phyloP scores from a whole-genome alignment of 2,888 invertebrate genomes.

The Cenopis cana region DNA sequence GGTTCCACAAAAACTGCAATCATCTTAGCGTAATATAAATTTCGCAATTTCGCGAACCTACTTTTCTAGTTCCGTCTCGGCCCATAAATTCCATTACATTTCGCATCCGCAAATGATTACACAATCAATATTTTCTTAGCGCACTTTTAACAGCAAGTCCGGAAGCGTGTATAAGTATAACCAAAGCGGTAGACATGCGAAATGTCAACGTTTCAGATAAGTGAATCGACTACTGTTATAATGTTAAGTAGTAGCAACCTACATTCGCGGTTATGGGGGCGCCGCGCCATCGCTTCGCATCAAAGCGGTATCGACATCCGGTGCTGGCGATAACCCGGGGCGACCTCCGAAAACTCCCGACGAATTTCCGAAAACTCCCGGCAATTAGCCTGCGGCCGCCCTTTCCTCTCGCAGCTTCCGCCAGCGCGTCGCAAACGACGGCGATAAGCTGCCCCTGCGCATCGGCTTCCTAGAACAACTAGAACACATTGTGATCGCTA shows the following conservation, averaged over 20 bases:
- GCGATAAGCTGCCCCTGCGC: constrained; percentile 39
- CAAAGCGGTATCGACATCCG: constrained; percentile 82
- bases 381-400: constrained; percentile 73
- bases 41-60: constrained; percentile 11
- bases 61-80: constrained; percentile 17
- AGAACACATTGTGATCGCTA: constrained; percentile 7
- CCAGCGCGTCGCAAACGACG: constrained; percentile 47
- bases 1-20: constrained; percentile 7
- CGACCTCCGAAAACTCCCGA: constrained; percentile 73
- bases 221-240: constrained; percentile 39
- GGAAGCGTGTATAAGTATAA: constrained; percentile 20
- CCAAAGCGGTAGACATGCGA: constrained; percentile 22
- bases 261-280: constrained; percentile 55
- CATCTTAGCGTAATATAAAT: constrained; percentile 8
- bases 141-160: constrained; percentile 31
- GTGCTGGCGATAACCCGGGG: constrained; percentile 78
- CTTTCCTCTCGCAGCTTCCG: constrained; percentile 65
- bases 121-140: constrained; percentile 39
- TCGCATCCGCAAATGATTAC: constrained; percentile 30
- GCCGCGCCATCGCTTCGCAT: constrained; percentile 74
- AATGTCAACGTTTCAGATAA: constrained; percentile 42
- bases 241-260: constrained; percentile 36
- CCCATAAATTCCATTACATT: constrained; percentile 28
- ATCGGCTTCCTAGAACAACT: constrained; percentile 23
- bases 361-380: constrained; percentile 57